phyloP scores from a whole-genome alignment of 2,113 vertebrate species.

The Etheostoma cragini region DNA sequence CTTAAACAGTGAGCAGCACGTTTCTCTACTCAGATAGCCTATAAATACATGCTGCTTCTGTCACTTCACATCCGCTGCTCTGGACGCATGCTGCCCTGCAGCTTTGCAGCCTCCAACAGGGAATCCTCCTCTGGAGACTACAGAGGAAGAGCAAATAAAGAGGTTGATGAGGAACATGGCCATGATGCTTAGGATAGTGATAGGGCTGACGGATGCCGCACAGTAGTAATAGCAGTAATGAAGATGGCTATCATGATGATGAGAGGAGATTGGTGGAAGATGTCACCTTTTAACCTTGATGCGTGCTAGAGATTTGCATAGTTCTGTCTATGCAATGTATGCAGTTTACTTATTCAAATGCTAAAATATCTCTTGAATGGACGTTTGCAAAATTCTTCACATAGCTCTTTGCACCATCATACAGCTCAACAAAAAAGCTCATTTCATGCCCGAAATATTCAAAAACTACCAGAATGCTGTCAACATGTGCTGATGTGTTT shows the following conservation, averaged over 20 bases:
- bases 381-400: background rate
- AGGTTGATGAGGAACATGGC: slow-evolving; percentile 49
- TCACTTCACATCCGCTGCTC: slow-evolving; percentile 67
- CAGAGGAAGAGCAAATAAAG: slow-evolving; percentile 54
- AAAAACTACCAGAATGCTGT: background rate
- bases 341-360: background rate
- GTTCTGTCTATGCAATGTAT: slow-evolving; percentile 7
- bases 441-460: background rate
- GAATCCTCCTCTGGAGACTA: slow-evolving; percentile 63
- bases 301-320: background rate
- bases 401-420: background rate
- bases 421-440: background rate
- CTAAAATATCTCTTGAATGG: background rate
- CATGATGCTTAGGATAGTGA: slow-evolving; percentile 35
- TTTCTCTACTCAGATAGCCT: slow-evolving; percentile 73
- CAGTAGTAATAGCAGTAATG: slow-evolving; percentile 45
- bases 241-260: slow-evolving; percentile 30
- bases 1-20: slow-evolving; percentile 68
- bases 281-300: slow-evolving; percentile 28
- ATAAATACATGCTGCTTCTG: slow-evolving; percentile 82
- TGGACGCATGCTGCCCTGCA: slow-evolving; percentile 57
- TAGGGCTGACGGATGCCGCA: slow-evolving; percentile 10
- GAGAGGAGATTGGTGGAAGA: slow-evolving; percentile 30
- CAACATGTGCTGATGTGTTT: background rate
- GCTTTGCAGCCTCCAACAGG: slow-evolving; percentile 50